Base-by-base conservation (phyloP, 2,888 invertebrate genomes). In the Chrysopilus asiliformis region DNA sequence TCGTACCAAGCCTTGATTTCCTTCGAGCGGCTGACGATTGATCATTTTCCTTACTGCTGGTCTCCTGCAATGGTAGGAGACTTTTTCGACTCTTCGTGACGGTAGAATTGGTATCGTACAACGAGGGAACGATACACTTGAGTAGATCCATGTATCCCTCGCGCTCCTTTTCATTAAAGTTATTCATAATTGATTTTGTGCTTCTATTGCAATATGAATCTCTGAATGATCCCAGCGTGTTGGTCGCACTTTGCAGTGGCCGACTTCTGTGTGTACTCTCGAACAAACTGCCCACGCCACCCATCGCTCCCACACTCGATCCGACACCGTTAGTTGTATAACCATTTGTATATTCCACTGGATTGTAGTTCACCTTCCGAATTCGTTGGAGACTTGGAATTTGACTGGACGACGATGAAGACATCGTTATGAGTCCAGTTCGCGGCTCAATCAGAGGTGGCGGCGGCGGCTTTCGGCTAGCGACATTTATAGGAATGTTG, bases 81-180 rank as follows among this genome's bases (percentile, higher is more conserved):
- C 19, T 37, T 36, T 40, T 41, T 9, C 30, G 36, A 30, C n/a
- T n/a, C n/a, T 43, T 41, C 3, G 38, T 38, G 4, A 17, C 30
- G 6, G 25, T 34, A n/a, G 12, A 34, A 25, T 41, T 43, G n/a
- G 43, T 36, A 43, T 19, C 46, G 37, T 36, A 42, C 35, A 36
- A 37, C 42, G 24, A 20, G 38, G 28, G 46, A 33, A 40, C 33
- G n/a, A 43, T 64, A 47, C 59, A 58, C 33, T 60, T 64, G 24
- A 74, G 65, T 27, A 74, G 50, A 51, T 71, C 68, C 47, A 66
- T 66, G 46, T 72, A 74, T 48, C 64, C 65, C 47, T 57, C 62
- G 49, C 71, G 72, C 44, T 72, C 72, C 46, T 71, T 68, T 49
- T 73, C 57, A 52, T 71, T 65, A 44, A 69, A 68, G 36, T 70